Evolutionary conservation across 2,888 invertebrate genomes (phyloP).

Genomic region (Perithous albicinctus): DNA sequence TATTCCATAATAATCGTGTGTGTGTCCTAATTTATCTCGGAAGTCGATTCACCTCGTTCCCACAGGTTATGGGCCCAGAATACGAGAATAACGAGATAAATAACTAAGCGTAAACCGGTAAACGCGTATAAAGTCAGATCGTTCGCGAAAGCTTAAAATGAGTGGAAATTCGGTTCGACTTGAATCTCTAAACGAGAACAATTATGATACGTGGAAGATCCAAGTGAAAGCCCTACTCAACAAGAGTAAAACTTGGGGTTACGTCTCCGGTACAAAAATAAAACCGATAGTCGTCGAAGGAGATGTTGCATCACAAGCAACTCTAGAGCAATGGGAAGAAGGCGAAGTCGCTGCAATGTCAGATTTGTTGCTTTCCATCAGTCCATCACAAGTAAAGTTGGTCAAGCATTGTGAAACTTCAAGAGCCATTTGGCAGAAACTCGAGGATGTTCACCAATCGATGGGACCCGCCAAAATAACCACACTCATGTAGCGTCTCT

Average conservation of each 20-base stretch:
- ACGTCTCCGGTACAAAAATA: no score
- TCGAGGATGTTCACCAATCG: constrained; percentile 1
- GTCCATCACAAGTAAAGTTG: neutral
- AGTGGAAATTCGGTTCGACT: no score
- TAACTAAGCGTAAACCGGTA: no score
- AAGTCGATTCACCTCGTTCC: no score
- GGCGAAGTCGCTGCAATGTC: neutral
- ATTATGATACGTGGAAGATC: no score
- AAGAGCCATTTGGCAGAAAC: constrained; percentile 23
- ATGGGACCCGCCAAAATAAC: constrained; percentile 7
- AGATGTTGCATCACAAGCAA: neutral
- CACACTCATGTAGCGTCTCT: neutral
- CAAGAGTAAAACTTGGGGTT: constrained; percentile 7
- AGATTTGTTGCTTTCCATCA: no score
- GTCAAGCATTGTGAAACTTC: constrained; percentile 14
- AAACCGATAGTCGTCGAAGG: neutral
- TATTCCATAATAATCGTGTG: no score
- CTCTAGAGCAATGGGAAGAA: constrained; percentile 1
- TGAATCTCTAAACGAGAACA: constrained; percentile 18
- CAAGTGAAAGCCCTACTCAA: constrained; percentile 14
- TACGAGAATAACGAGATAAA: no score
- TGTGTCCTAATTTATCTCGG: no score
- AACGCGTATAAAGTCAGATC: no score
- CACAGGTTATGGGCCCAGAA: no score
- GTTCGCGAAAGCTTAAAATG: no score